Evolutionary conservation across 2,797 vertebrate species (phyloP).

Genomic region (Jordanella pulchra): DNA sequence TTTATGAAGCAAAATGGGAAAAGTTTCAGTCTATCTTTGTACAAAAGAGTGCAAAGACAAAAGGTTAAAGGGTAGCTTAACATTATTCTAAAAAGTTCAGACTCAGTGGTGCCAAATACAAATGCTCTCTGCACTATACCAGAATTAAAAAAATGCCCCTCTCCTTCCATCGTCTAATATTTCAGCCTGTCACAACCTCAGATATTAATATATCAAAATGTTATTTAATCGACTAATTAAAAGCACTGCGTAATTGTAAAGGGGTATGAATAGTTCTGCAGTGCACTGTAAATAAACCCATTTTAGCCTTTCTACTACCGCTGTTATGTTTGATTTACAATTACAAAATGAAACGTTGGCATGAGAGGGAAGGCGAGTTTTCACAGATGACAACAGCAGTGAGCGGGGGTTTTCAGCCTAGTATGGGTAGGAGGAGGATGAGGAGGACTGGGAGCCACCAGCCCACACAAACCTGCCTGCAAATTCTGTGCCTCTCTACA

Average conservation of each 20-base stretch:
- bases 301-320: background rate
- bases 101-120: background rate
- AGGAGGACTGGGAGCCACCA: conserved; percentile 70
- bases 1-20: background rate
- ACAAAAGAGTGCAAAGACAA: background rate
- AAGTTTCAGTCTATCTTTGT: background rate
- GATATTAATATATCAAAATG: too few species aligned
- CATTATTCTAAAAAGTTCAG: background rate
- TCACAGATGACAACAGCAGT: conserved; percentile 61
- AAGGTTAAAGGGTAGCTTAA: background rate
- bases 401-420: conserved; percentile 66
- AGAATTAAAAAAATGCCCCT: background rate
- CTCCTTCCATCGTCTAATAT: background rate
- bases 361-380: conserved; percentile 54
- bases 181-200: too few species aligned
- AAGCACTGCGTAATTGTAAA: background rate
- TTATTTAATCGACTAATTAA: too few species aligned
- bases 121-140: background rate
- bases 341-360: conserved; percentile 25
- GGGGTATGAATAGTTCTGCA: background rate
- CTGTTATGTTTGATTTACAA: background rate
- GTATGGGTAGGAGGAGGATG: conserved; percentile 62
- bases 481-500: conserved; percentile 55
- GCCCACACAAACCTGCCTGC: conserved; percentile 71
- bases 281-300: background rate